Conservation (phyloP, 2,113 vertebrate genomes). For the Nothocercus julius region DNA sequence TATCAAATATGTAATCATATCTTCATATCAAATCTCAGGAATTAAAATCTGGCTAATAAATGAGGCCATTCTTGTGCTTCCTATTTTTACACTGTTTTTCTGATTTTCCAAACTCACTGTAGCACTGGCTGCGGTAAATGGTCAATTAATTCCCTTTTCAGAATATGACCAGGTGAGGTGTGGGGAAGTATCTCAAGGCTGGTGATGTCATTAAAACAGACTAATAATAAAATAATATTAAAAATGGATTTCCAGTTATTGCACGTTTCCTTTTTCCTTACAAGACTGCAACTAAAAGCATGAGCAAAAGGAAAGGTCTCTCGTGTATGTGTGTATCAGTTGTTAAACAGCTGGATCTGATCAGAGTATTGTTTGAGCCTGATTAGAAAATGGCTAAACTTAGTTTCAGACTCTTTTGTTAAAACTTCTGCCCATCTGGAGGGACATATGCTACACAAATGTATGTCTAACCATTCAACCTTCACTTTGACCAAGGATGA, state of each 20-base stretch:
- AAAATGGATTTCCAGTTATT: background rate
- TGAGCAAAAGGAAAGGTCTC: background rate
- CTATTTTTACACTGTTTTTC: background rate
- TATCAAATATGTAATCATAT: too few species aligned
- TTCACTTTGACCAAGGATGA: background rate
- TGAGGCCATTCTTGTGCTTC: background rate
- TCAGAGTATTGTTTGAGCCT: background rate
- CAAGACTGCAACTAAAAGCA: background rate
- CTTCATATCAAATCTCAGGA: background rate
- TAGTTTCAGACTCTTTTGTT: background rate
- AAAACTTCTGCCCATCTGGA: background rate
- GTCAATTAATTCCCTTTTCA: background rate
- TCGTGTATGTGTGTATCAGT: background rate
- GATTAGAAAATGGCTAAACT: background rate
- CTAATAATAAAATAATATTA: background rate
- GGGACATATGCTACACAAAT: background rate
- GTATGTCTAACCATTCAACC: background rate
- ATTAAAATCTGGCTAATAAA: background rate
- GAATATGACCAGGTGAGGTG: background rate
- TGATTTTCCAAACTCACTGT: background rate
- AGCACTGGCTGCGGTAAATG: background rate
- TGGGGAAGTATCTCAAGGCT: background rate
- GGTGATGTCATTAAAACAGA: background rate
- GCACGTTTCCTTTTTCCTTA: background rate
- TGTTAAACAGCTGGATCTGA: background rate